phyloP scores from a whole-genome alignment of 1,140 invertebrate species.

The Pectinophora gossypiella region DNA sequence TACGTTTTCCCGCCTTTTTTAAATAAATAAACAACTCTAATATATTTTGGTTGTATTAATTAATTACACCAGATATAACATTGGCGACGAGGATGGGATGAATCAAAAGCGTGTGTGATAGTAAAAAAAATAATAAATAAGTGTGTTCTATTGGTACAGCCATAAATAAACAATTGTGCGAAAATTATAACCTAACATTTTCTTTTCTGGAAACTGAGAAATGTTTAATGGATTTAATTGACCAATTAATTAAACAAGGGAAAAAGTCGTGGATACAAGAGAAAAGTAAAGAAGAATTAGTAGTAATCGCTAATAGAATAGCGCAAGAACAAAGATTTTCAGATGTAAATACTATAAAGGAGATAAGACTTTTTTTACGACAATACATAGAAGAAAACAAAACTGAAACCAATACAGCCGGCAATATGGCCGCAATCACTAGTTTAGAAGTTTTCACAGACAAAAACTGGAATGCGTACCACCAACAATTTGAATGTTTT shows the following conservation, averaged over 20 bases:
- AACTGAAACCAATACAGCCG: too few species aligned
- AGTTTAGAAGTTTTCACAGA: neutral
- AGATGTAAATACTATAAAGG: neutral
- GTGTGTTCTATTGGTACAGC: too few species aligned
- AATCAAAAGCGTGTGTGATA: too few species aligned
- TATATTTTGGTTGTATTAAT: too few species aligned
- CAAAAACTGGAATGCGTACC: conserved; percentile 1
- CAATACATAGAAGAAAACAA: neutral
- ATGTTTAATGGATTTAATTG: conserved; percentile 3
- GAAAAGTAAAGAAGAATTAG: conserved; percentile 3
- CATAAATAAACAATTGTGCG: too few species aligned
- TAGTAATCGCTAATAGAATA: conserved; percentile 2
- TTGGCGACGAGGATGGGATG: too few species aligned
- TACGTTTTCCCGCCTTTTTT: too few species aligned
- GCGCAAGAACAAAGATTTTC: neutral
- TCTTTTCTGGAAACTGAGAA: too few species aligned
- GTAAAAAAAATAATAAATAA: too few species aligned
- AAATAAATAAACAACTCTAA: too few species aligned
- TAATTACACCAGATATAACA: too few species aligned
- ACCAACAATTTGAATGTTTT: conserved; percentile 11
- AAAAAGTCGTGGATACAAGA: conserved; percentile 7
- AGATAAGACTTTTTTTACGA: conserved; percentile 2
- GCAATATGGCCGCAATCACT: neutral
- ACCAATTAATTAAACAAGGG: neutral
- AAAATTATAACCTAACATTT: too few species aligned